Evolutionary conservation across 2,797 vertebrate species (phyloP).

Genomic region (Syngnathus acus): DNA sequence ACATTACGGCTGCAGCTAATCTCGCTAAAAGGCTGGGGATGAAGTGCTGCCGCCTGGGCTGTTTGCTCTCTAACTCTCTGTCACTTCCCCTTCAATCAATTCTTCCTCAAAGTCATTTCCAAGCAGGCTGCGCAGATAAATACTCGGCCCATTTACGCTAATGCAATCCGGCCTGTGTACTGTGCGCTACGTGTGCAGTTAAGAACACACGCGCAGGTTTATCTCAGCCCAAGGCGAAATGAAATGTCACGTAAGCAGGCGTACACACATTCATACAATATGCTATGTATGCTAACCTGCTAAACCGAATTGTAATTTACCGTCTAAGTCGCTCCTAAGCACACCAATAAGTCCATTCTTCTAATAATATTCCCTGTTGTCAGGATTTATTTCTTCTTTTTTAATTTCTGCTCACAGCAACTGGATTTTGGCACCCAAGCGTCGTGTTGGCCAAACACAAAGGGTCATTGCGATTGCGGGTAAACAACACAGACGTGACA

Average conservation of each 20-base stretch:
- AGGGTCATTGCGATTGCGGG: conserved; percentile 11
- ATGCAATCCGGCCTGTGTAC: conserved; percentile 30
- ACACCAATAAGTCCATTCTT: conserved; percentile 30
- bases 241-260: conserved; percentile 11
- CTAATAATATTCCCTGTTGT: conserved; percentile 10
- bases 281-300: conserved; percentile 40
- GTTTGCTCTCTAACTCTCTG: conserved; percentile 23
- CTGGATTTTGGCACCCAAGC: conserved; percentile 42
- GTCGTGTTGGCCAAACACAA: conserved; percentile 44
- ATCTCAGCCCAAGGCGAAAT: conserved; percentile 25
- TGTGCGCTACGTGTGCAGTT: conserved; percentile 23
- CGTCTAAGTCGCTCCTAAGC: conserved; percentile 34
- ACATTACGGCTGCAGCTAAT: conserved; percentile 72
- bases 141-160: conserved; percentile 45
- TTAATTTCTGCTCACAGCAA: background rate
- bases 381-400: background rate
- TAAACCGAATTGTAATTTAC: conserved; percentile 28
- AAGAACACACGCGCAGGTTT: conserved; percentile 8
- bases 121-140: conserved; percentile 37
- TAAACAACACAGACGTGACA: conserved; percentile 38
- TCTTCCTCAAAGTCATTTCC: conserved; percentile 52
- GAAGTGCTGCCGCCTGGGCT: conserved; percentile 47
- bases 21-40: conserved; percentile 74
- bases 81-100: conserved; percentile 49
- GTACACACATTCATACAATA: background rate